These are phyloP conservation scores for Macquaria ambigua DNA, from an alignment of 2,113 vertebrate species.

Conservation along the genomic window DNA sequence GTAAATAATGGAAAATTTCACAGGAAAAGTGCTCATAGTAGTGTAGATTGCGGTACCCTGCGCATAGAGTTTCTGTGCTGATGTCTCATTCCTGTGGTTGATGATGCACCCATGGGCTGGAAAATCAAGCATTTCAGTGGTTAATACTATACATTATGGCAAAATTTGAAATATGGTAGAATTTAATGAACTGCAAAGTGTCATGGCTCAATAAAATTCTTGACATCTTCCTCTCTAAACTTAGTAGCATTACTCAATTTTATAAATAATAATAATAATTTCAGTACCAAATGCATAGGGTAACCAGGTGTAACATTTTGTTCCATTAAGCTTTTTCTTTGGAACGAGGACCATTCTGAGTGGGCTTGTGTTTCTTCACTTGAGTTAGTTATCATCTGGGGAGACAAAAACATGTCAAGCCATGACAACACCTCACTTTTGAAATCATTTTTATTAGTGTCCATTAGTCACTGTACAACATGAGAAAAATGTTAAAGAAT, in stretches of 20 bases:
- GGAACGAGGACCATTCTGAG: too few species aligned
- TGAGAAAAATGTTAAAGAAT: background rate
- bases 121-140: slow-evolving; percentile 21
- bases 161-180: background rate
- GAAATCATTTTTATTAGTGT: background rate
- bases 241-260: background rate
- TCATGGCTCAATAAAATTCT: background rate
- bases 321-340: background rate
- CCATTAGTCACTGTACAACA: background rate
- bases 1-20: too few species aligned
- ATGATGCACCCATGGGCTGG: background rate
- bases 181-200: background rate
- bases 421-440: background rate
- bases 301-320: accelerated
- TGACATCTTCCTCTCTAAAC: background rate
- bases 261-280: background rate
- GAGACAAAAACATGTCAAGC: background rate
- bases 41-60: slow-evolving; percentile 20
- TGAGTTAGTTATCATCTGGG: background rate
- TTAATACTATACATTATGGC: background rate
- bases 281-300: background rate
- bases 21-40: background rate
- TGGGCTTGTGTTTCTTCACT: background rate
- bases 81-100: background rate
- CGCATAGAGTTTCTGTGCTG: background rate